phyloP scores from a whole-genome alignment of 2,888 invertebrate genomes.

The Sthenelais limicola region DNA sequence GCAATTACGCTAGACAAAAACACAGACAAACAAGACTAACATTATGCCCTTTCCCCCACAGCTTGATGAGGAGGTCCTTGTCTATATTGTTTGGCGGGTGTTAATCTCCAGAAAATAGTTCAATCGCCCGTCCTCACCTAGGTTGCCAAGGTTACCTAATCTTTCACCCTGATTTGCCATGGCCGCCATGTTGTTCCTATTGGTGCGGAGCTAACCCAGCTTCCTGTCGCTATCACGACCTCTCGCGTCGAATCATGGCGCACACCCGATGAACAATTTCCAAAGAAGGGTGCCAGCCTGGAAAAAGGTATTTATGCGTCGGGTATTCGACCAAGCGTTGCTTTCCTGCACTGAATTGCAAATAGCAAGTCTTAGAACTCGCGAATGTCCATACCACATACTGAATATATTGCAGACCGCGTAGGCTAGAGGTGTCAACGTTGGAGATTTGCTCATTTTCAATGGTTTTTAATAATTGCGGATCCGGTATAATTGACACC shows the following conservation, averaged over 20 bases:
- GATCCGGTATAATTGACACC: too few relatives aligned
- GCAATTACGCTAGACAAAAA: too few relatives aligned
- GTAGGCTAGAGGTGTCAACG: too few relatives aligned
- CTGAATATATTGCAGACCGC: too few relatives aligned
- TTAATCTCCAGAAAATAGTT: constrained; percentile 34
- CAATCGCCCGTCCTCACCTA: constrained; percentile 21
- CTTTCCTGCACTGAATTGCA: constrained; percentile 17
- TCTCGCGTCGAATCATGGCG: constrained; percentile 12
- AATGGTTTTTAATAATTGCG: too few relatives aligned
- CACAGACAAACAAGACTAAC: too few relatives aligned
- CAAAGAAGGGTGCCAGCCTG: constrained; percentile 29
- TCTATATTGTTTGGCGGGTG: constrained; percentile 24
- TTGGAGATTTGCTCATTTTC: too few relatives aligned
- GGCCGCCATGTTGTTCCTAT: constrained; percentile 3
- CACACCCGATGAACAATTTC: constrained; percentile 29
- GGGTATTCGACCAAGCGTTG: constrained; percentile 1
- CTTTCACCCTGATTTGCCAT: constrained; percentile 33
- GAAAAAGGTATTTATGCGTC: constrained; percentile 30
- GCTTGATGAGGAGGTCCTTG: neutral
- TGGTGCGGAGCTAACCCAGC: constrained; percentile 12
- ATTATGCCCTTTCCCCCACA: too few relatives aligned
- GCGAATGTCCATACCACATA: too few relatives aligned
- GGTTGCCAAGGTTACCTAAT: constrained; percentile 37
- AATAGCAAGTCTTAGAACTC: too few relatives aligned
- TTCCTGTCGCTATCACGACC: constrained; percentile 17